Evolutionary conservation across 2,888 invertebrate species (phyloP).

Genomic region (Peribatodes rhomboidaria): DNA sequence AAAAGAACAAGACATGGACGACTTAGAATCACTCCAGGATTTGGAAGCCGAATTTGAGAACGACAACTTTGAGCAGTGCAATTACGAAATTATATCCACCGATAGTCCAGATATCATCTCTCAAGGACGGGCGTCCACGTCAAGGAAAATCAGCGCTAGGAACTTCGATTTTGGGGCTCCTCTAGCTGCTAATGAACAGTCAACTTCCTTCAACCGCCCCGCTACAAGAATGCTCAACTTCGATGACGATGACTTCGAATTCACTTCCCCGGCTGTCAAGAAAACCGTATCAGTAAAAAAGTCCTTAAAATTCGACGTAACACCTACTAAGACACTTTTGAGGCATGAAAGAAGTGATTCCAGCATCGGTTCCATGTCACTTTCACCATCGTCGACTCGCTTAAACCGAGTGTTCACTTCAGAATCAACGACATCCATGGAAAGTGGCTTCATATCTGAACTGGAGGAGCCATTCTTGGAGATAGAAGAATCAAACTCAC

Average conservation of each 20-base stretch:
- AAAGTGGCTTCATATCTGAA: slow-evolving; percentile 81
- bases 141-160: slow-evolving; percentile 68
- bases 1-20: slow-evolving; percentile 59
- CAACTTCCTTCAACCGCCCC: slow-evolving; percentile 76
- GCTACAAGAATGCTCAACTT: slow-evolving; percentile 78
- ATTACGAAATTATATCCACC: slow-evolving; percentile 83
- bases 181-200: slow-evolving; percentile 71
- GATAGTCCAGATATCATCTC: slow-evolving; percentile 82
- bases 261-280: slow-evolving; percentile 72
- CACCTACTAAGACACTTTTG: slow-evolving; percentile 61
- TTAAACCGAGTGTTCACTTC: slow-evolving; percentile 64
- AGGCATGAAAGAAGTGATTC: slow-evolving; percentile 72
- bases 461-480: slow-evolving; percentile 78
- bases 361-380: slow-evolving; percentile 70
- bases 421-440: slow-evolving; percentile 76
- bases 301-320: slow-evolving; percentile 73
- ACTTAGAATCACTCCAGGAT: slow-evolving; percentile 76
- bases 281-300: slow-evolving; percentile 71
- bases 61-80: slow-evolving; percentile 77
- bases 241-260: slow-evolving; percentile 77
- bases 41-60: slow-evolving; percentile 79
- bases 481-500: slow-evolving; percentile 75
- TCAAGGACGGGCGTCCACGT: slow-evolving; percentile 61
- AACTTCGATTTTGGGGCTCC: slow-evolving; percentile 82
- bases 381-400: slow-evolving; percentile 60